Percentiles rank a stretch among this genome's conserved stretches.
phyloP scores from a whole-genome alignment of 2,888 invertebrate species.

The Ectobius pallidus region DNA sequence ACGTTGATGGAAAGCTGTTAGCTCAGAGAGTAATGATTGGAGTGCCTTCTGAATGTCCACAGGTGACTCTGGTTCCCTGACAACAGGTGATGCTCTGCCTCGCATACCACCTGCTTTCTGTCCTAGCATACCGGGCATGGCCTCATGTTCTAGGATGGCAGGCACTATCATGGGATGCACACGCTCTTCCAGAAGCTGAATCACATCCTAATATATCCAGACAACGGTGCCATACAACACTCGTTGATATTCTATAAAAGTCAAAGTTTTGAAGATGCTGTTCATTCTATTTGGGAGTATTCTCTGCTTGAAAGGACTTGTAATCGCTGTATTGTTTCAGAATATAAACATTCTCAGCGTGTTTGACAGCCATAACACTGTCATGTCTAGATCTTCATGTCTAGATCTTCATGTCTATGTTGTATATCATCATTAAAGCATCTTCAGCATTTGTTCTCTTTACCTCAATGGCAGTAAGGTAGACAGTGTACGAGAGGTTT shows the following conservation, averaged over 20 bases:
- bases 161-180: constrained; percentile 84
- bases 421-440: constrained; percentile 84
- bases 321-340: constrained; percentile 97
- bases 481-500: too few species aligned
- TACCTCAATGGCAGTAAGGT: too few species aligned
- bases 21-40: constrained; percentile 72
- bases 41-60: constrained; percentile 59
- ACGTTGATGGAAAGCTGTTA: constrained; percentile 64
- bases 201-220: constrained; percentile 76
- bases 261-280: constrained; percentile 93
- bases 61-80: constrained; percentile 48
- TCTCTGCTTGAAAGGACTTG: constrained; percentile 79
- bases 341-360: constrained; percentile 85
- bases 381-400: constrained; percentile 81
- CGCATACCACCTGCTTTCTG: constrained; percentile 62
- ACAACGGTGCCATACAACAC: constrained; percentile 82
- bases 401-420: constrained; percentile 74
- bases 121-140: constrained; percentile 73
- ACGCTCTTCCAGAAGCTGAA: constrained; percentile 65
- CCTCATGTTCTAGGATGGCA: constrained; percentile 92
- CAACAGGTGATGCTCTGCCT: constrained; percentile 50
- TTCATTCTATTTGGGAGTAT: constrained; percentile 89
- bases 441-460: too few species aligned
- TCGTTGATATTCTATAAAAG: constrained; percentile 87
- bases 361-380: constrained; percentile 83